These are phyloP conservation scores for Stictocephala bisonia DNA, from an alignment of 2,888 invertebrate genomes.

Conservation along the genomic window DNA sequence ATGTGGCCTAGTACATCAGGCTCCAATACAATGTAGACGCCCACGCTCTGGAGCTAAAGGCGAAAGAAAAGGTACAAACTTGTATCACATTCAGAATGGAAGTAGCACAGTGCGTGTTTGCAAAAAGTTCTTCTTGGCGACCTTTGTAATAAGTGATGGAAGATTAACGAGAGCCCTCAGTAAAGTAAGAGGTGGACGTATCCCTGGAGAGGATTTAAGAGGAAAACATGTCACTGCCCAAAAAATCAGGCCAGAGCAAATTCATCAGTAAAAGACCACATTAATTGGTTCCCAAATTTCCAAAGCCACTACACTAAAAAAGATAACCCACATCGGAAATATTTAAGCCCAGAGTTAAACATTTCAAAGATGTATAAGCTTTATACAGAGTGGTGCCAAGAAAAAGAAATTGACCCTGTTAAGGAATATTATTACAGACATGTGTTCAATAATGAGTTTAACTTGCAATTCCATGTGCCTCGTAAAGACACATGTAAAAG, in stretches of 20 bases:
- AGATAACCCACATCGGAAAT: constrained; percentile 41
- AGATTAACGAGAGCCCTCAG: constrained; percentile 43
- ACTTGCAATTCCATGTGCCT: constrained; percentile 39
- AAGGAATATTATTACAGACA: constrained; percentile 43
- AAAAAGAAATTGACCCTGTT: constrained; percentile 38
- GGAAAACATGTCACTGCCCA: constrained; percentile 43
- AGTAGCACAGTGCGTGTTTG: constrained; percentile 37
- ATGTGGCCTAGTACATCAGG: constrained; percentile 43
- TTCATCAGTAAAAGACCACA: constrained; percentile 42
- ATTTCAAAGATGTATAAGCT: constrained; percentile 37
- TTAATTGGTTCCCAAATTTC: constrained; percentile 38
- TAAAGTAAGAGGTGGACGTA: constrained; percentile 34
- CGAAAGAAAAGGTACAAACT: constrained; percentile 38
- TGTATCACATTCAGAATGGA: constrained; percentile 40
- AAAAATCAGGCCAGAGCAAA: constrained; percentile 41
- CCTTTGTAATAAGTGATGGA: constrained; percentile 43
- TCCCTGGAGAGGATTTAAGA: constrained; percentile 45
- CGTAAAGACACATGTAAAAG: constrained; percentile 41
- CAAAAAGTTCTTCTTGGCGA: constrained; percentile 39
- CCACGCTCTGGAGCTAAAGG: constrained; percentile 22
- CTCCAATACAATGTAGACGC: constrained; percentile 26
- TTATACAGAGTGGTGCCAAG: constrained; percentile 33
- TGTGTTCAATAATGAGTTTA: constrained; percentile 39
- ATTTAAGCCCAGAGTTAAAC: constrained; percentile 40
- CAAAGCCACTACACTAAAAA: constrained; percentile 42